Percentiles rank a stretch among this genome's conserved stretches.
phyloP scores from a whole-genome alignment of 2,113 vertebrate species.

The Eolophus roseicapilla region DNA sequence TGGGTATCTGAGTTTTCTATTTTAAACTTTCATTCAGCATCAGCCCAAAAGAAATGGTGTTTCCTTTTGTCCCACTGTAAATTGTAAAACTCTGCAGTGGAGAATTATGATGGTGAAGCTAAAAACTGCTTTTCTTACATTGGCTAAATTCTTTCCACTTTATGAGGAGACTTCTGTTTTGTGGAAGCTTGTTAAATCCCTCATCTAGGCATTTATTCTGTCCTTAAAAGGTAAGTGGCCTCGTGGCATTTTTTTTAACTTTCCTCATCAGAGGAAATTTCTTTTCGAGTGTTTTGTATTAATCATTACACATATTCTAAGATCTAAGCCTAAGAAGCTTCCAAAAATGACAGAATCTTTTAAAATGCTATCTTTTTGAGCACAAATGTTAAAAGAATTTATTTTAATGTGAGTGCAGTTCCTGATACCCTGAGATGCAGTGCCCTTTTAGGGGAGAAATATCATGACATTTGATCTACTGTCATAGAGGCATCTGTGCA shows the following conservation, averaged over 20 bases:
- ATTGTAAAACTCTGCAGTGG: not conserved
- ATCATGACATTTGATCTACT: slow-evolving; percentile 80
- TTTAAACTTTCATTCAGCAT: slow-evolving; percentile 4
- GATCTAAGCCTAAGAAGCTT: slow-evolving; percentile 30
- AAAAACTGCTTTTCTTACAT: not conserved
- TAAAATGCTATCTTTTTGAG: slow-evolving; percentile 33
- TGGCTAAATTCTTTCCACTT: slow-evolving; percentile 18
- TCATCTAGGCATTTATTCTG: not conserved
- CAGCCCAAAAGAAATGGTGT: not conserved
- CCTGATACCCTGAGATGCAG: slow-evolving; percentile 49
- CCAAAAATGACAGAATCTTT: slow-evolving; percentile 58
- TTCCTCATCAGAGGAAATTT: not conserved
- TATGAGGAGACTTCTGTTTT: not conserved
- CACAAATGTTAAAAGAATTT: slow-evolving; percentile 62
- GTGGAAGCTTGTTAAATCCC: not conserved
- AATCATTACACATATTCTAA: slow-evolving; percentile 17
- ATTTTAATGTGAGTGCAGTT: slow-evolving; percentile 69
- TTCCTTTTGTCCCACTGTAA: not conserved
- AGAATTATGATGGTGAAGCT: not conserved
- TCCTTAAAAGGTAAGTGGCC: slow-evolving; percentile 18
- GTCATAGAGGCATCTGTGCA: slow-evolving; percentile 60
- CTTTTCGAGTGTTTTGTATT: not conserved
- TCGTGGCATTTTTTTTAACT: not conserved
- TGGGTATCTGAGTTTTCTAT: not conserved
- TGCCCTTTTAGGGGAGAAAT: slow-evolving; percentile 77